phyloP scores from a whole-genome alignment of 2,888 invertebrate genomes.

The Thereva nobilitata region DNA sequence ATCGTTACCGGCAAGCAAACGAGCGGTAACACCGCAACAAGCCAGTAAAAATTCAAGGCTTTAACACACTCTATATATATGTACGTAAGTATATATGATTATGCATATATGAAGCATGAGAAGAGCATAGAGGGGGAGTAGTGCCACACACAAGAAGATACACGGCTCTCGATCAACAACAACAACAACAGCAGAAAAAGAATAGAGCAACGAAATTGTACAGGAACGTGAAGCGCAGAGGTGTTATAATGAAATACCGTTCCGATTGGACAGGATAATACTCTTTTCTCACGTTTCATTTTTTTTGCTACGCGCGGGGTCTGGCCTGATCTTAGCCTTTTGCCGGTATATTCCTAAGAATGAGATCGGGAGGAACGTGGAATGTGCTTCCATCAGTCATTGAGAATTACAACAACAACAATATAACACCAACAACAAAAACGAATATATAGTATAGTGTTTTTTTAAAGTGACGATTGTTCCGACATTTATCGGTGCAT shows the following conservation, averaged over 20 bases:
- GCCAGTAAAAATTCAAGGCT: too few species aligned
- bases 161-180: not conserved
- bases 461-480: conserved; percentile 15
- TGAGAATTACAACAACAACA: not conserved
- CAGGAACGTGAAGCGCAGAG: conserved; percentile 22
- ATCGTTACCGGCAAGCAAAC: too few species aligned
- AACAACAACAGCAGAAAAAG: conserved; percentile 4
- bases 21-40: too few species aligned
- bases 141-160: too few species aligned
- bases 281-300: conserved; percentile 38
- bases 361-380: conserved; percentile 5
- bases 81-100: too few species aligned
- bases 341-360: conserved; percentile 12
- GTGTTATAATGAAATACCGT: conserved; percentile 41
- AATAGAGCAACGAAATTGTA: conserved; percentile 6
- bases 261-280: conserved; percentile 40
- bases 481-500: conserved; percentile 20
- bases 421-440: not conserved
- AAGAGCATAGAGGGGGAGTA: too few species aligned
- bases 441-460: not conserved
- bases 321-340: conserved; percentile 17
- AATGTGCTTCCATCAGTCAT: conserved; percentile 20
- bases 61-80: too few species aligned
- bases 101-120: too few species aligned
- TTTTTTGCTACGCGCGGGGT: conserved; percentile 17